phyloP scores from a whole-genome alignment of 2,113 vertebrate genomes.

The Cyanoderma ruficeps region DNA sequence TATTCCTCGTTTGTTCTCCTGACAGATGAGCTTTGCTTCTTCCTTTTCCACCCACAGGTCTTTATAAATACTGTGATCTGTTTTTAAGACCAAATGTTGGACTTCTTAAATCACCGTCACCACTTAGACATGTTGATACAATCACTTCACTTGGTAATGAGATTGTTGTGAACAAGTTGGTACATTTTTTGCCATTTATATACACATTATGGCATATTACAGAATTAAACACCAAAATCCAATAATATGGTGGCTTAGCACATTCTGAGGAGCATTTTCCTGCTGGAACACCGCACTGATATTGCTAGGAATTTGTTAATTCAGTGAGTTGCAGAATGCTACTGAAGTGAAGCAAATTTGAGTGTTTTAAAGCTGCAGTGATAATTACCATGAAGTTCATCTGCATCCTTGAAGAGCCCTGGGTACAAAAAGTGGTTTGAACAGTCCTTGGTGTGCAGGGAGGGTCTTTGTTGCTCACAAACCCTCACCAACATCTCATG shows the following conservation, averaged over 20 bases:
- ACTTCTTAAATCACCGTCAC: not conserved
- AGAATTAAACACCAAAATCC: conserved; percentile 37
- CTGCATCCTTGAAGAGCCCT: not conserved
- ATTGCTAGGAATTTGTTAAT: not conserved
- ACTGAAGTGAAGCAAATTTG: not conserved
- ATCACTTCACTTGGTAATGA: not conserved
- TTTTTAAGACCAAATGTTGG: conserved; percentile 50
- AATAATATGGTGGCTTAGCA: not conserved
- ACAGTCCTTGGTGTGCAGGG: not conserved
- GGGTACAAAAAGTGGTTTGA: not conserved
- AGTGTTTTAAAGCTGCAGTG: not conserved
- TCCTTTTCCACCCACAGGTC: conserved; percentile 55
- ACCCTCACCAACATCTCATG: not conserved
- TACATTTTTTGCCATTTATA: conserved; percentile 24
- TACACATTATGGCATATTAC: not conserved
- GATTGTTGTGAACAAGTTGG: not conserved
- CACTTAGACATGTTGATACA: conserved; percentile 7
- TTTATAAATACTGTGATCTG: conserved; percentile 56
- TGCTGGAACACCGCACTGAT: not conserved
- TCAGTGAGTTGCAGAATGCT: not conserved
- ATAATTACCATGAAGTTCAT: not conserved
- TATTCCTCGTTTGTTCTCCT: conserved; percentile 21
- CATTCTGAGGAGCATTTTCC: not conserved
- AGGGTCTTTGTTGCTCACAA: not conserved
- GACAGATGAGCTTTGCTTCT: conserved; percentile 48